phyloP scores from a whole-genome alignment of 2,888 invertebrate species.

The Strigamia transsilvanica region DNA sequence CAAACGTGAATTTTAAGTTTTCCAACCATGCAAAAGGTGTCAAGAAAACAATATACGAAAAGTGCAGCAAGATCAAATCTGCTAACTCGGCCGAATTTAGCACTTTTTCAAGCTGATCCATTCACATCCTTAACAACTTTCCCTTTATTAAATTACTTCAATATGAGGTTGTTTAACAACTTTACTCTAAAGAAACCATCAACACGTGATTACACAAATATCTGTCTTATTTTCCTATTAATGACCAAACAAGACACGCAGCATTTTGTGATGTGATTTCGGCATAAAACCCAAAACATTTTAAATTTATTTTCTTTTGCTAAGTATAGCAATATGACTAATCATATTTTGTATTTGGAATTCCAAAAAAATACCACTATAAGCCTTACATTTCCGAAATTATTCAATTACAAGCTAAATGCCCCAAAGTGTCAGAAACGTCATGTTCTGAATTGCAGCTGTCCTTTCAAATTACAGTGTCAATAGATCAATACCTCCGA shows the following conservation, averaged over 20 bases:
- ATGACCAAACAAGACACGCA: background rate
- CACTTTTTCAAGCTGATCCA: slow-evolving; percentile 26
- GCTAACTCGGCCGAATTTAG: slow-evolving; percentile 26
- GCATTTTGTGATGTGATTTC: too few relatives aligned
- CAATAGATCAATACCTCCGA: slow-evolving; percentile 1
- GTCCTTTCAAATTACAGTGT: slow-evolving; percentile 17
- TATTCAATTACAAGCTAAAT: background rate
- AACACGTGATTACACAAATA: background rate
- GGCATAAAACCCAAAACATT: too few relatives aligned
- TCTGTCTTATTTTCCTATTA: background rate
- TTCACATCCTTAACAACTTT: background rate
- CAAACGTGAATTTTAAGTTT: slow-evolving; percentile 20
- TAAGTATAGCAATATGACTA: too few relatives aligned
- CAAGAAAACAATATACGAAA: slow-evolving; percentile 30
- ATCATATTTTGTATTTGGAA: too few relatives aligned
- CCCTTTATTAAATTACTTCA: background rate
- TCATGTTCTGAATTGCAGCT: background rate
- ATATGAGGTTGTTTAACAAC: background rate
- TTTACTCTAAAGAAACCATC: background rate
- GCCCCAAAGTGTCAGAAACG: background rate
- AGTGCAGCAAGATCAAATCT: slow-evolving; percentile 21
- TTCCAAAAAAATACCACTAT: too few relatives aligned
- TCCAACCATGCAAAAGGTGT: slow-evolving; percentile 18
- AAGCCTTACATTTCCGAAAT: background rate
- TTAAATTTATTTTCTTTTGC: too few relatives aligned